Evolutionary conservation across 2,113 vertebrate species (phyloP).

Genomic region (Romanogobio albipinnatus): DNA sequence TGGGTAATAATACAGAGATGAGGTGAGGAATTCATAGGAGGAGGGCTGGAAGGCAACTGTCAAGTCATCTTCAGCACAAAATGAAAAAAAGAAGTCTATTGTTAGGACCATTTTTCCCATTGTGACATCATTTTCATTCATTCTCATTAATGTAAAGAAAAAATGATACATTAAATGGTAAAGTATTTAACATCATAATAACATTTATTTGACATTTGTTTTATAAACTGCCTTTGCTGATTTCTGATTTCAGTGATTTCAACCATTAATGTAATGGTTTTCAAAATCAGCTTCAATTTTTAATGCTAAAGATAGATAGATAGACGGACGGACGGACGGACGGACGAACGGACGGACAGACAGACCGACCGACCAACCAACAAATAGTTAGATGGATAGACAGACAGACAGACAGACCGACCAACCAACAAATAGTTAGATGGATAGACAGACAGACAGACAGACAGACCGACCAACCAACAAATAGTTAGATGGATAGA

Average conservation of each 20-base stretch:
- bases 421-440: neutral
- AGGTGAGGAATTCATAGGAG: conserved; percentile 20
- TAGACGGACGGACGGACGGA: neutral
- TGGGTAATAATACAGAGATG: conserved; percentile 4
- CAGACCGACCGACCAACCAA: neutral
- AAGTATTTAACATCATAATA: too few relatives aligned
- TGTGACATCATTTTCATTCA: neutral
- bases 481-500: too few relatives aligned
- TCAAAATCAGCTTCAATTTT: too few relatives aligned
- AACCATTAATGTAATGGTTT: too few relatives aligned
- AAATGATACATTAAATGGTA: neutral
- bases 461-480: too few relatives aligned
- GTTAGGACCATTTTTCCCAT: neutral
- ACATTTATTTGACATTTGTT: too few relatives aligned
- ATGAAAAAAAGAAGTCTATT: neutral
- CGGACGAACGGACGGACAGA: too few relatives aligned
- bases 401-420: neutral
- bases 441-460: too few relatives aligned
- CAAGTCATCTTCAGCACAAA: conserved; percentile 18
- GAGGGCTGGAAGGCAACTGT: conserved; percentile 16
- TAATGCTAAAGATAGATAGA: too few relatives aligned
- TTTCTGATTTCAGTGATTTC: too few relatives aligned
- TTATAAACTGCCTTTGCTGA: too few relatives aligned
- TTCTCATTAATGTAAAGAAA: neutral
- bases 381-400: neutral